These are phyloP conservation scores for Myotis pilosus DNA, from an alignment of 2,797 vertebrate species.

Conservation along the genomic window DNA sequence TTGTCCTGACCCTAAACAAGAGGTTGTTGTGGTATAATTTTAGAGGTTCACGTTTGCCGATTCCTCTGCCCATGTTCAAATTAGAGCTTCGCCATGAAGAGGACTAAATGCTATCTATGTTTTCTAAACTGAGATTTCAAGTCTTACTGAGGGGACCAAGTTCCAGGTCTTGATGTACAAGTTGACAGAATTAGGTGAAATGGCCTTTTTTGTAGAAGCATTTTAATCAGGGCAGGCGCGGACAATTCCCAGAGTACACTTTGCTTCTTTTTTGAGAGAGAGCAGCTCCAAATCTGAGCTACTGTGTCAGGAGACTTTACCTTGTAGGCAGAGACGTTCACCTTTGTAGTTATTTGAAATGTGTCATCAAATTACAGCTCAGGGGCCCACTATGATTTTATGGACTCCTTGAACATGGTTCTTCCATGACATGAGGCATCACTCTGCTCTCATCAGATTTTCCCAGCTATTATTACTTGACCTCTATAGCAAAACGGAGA, in stretches of 20 bases:
- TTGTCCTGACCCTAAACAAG: not conserved
- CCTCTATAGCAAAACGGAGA: not conserved
- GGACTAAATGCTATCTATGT: not conserved
- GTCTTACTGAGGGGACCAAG: not conserved
- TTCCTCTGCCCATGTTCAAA: not conserved
- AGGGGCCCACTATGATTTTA: not conserved
- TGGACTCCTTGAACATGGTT: not conserved
- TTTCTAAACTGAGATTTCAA: conserved; percentile 31
- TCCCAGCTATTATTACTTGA: not conserved
- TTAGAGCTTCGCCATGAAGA: not conserved
- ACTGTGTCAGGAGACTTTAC: conserved; percentile 3
- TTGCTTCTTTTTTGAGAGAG: conserved; percentile 45
- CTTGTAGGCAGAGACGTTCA: not conserved
- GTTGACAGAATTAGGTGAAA: conserved; percentile 63
- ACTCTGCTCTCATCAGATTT: not conserved
- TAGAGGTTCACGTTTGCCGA: not conserved
- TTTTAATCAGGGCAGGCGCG: conserved; percentile 57
- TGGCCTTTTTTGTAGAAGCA: conserved; percentile 18
- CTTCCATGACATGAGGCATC: not conserved
- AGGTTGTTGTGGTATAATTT: not conserved
- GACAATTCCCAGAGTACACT: not conserved
- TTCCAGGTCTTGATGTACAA: conserved; percentile 7
- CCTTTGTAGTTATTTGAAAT: not conserved
- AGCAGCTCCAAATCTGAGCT: not conserved
- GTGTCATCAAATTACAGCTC: not conserved